phyloP scores from a whole-genome alignment of 2,797 vertebrate species.

The Australoheros facetus region DNA sequence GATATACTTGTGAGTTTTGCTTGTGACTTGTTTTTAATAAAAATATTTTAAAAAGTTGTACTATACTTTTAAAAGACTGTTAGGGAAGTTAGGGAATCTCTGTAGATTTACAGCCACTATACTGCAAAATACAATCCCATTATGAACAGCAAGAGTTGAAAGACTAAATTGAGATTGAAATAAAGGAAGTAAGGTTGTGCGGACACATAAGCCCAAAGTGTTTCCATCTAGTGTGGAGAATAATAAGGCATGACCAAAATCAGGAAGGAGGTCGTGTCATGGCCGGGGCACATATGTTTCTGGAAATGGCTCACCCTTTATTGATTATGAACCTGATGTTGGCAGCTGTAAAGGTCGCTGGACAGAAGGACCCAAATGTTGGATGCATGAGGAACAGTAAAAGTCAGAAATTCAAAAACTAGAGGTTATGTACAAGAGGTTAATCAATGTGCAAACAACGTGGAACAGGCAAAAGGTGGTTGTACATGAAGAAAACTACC shows the following conservation, averaged over 20 bases:
- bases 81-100: too few relatives aligned
- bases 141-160: neutral
- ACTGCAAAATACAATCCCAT: neutral
- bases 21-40: neutral
- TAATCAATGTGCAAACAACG: neutral
- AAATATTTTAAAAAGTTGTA: neutral
- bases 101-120: neutral
- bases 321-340: neutral
- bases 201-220: neutral
- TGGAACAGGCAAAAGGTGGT: neutral
- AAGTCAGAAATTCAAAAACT: neutral
- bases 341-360: neutral
- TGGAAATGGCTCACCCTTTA: neutral
- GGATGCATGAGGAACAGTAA: accelerated
- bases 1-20: neutral
- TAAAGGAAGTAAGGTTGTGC: neutral
- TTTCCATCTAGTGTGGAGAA: neutral
- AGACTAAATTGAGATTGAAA: neutral
- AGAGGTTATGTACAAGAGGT: neutral
- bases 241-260: neutral
- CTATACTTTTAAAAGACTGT: neutral
- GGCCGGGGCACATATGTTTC: neutral
- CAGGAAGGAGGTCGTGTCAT: neutral
- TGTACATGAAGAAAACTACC: neutral
- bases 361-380: neutral